Percentiles rank a stretch among this genome's conserved stretches.
phyloP scores from a whole-genome alignment of 1,140 invertebrate genomes.

The Dinothrombium tinctorium region DNA sequence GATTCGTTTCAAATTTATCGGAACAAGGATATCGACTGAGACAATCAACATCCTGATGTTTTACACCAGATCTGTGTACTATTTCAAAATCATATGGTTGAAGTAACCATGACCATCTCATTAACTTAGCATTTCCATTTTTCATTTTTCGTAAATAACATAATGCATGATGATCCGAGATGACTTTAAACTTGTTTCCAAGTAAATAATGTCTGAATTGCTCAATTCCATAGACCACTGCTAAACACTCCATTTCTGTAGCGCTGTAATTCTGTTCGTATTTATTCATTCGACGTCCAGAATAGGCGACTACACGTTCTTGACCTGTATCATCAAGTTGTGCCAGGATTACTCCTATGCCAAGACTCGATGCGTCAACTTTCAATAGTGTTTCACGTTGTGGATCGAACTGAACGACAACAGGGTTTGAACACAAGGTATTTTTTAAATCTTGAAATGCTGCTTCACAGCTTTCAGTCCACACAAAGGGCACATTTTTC shows the following conservation, averaged over 20 bases:
- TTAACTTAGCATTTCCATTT: conserved; percentile 4
- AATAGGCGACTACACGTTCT: conserved; percentile 12
- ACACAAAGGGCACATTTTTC: not conserved
- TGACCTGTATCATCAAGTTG: conserved; percentile 11
- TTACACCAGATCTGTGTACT: conserved; percentile 5
- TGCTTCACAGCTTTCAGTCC: too few species aligned
- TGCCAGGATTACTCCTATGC: conserved; percentile 18
- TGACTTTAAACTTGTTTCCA: conserved; percentile 24
- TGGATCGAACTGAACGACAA: not conserved
- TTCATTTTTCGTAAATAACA: conserved; percentile 18
- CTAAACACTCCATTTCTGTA: conserved; percentile 27
- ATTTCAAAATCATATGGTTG: conserved; percentile 12
- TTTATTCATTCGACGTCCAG: conserved; percentile 19
- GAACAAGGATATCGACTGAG: not conserved
- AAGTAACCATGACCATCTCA: conserved; percentile 13
- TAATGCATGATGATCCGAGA: conserved; percentile 27
- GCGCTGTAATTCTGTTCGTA: conserved; percentile 23
- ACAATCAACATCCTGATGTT: conserved; percentile 3
- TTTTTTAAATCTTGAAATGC: not conserved
- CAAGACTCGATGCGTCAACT: conserved; percentile 17
- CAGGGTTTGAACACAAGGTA: not conserved
- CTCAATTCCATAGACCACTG: conserved; percentile 24
- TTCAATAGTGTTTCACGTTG: not conserved
- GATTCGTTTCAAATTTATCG: not conserved
- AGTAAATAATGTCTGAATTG: conserved; percentile 26